These are phyloP conservation scores for Anas acuta DNA, from an alignment of 2,797 vertebrate species.

Conservation along the genomic window DNA sequence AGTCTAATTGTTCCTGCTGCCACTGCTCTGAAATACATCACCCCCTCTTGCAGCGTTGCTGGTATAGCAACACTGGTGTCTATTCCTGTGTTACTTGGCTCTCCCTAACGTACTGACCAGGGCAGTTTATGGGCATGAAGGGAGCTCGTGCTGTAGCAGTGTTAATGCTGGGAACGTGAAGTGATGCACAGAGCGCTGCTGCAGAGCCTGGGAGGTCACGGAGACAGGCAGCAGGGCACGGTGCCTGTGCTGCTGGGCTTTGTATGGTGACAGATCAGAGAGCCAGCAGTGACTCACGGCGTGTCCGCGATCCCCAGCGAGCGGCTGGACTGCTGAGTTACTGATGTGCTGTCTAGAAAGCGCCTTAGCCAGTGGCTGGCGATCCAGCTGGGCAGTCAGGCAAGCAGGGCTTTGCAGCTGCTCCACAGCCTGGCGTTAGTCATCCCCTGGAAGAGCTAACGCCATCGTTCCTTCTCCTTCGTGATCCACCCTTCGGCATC, in stretches of 20 bases:
- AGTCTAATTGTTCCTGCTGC: background rate
- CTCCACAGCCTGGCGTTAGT: background rate
- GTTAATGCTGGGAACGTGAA: background rate
- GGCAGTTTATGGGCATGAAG: background rate
- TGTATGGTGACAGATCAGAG: background rate
- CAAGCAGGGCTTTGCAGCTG: background rate
- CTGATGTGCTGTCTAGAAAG: background rate
- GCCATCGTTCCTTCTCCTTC: background rate
- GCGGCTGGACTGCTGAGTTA: background rate
- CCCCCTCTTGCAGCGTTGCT: background rate
- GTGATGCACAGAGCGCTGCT: background rate
- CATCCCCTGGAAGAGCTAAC: background rate
- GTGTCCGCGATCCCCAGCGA: rapidly evolving
- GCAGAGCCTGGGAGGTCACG: background rate
- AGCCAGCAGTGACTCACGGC: background rate
- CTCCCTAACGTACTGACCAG: background rate
- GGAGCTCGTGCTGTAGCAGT: rapidly evolving
- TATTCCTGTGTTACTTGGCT: background rate
- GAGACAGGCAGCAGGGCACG: background rate
- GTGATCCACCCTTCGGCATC: background rate
- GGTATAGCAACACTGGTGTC: background rate
- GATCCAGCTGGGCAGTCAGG: background rate
- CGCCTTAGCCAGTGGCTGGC: background rate
- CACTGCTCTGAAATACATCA: background rate
- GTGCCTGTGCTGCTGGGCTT: background rate